Conservation (phyloP, 1,140 invertebrate genomes). For the Diploscapter pachys region DNA sequence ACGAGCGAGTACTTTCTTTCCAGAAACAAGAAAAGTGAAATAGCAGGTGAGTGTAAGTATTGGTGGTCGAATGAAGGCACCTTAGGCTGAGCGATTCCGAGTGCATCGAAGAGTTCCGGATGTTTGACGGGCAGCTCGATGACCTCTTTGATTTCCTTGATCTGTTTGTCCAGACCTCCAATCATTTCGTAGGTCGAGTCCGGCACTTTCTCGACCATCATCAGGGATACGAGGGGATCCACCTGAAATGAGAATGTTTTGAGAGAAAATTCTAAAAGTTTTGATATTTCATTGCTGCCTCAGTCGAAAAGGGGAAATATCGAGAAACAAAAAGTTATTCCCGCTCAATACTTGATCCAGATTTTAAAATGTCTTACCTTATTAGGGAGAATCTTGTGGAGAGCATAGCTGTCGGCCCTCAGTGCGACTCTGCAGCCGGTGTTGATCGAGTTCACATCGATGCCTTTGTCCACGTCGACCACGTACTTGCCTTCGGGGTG, state of each 20-base stretch:
- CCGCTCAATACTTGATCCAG: too few species aligned
- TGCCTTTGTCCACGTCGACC: constrained; percentile 98
- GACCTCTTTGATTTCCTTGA: constrained; percentile 99
- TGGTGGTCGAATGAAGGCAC: too few species aligned
- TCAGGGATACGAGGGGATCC: constrained; percentile 96
- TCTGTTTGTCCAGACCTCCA: constrained; percentile 97
- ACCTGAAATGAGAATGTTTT: too few species aligned
- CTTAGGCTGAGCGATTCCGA: constrained; percentile 98
- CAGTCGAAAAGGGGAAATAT: too few species aligned
- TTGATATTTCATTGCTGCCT: too few species aligned
- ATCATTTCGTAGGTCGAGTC: constrained; percentile 99
- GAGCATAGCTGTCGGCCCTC: constrained; percentile 94
- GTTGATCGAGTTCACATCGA: constrained; percentile 96
- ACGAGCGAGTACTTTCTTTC: too few species aligned
- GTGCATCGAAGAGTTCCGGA: constrained; percentile 96
- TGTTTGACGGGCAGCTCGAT: constrained; percentile 99
- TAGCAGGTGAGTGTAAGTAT: too few species aligned
- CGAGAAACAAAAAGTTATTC: too few species aligned
- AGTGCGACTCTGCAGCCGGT: constrained; percentile 95
- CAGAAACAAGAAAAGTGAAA: too few species aligned
- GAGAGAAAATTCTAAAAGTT: too few species aligned
- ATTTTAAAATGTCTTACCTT: constrained; percentile 64
- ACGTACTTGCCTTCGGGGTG: constrained; percentile 99
- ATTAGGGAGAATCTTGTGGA: constrained; percentile 98
- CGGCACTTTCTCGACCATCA: constrained; percentile 99